These are phyloP conservation scores for Drymonia ruficornis DNA, from an alignment of 2,888 invertebrate species.

Conservation along the genomic window DNA sequence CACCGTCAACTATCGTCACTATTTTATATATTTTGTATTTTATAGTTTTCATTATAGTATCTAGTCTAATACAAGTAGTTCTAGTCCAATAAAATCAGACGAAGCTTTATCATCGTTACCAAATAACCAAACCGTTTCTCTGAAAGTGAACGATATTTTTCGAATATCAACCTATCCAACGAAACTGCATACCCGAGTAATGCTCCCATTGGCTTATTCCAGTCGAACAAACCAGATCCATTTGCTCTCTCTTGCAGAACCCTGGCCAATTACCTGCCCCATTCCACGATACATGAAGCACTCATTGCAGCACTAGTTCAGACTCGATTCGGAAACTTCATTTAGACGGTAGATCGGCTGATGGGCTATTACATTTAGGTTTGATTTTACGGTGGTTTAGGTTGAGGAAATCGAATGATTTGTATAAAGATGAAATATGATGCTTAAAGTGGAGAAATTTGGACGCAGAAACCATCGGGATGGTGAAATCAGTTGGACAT, in stretches of 20 bases:
- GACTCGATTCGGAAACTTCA: neutral
- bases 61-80: no score
- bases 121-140: no score
- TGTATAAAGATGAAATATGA: no score
- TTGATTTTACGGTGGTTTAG: neutral
- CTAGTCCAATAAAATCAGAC: no score
- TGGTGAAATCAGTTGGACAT: no score
- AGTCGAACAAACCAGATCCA: neutral
- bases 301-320: constrained; percentile 2
- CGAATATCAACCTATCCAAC: neutral
- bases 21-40: no score
- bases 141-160: no score
- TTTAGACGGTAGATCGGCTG: neutral
- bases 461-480: no score
- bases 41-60: no score
- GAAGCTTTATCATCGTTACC: no score
- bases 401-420: neutral
- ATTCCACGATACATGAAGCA: neutral
- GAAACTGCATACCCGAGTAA: neutral
- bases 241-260: neutral
- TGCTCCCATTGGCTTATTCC: neutral
- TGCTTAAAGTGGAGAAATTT: no score
- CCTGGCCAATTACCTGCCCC: constrained; percentile 2
- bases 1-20: no score
- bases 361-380: neutral